Conservation (phyloP, 1,140 invertebrate species). For the Drosophila jambulina region DNA sequence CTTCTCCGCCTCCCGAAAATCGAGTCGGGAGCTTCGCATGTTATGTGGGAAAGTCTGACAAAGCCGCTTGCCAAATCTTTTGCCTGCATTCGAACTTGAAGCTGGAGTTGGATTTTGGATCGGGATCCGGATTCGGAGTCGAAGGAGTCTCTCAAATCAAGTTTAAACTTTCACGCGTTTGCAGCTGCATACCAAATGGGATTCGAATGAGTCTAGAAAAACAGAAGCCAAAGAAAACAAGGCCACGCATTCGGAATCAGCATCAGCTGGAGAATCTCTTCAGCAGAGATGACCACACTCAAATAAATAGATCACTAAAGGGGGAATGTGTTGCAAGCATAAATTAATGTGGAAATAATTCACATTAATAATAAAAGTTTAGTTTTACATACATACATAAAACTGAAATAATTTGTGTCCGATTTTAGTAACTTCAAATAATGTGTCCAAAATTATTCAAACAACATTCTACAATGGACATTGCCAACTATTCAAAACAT, state of each 20-base stretch:
- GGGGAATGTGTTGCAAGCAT: background rate
- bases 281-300: constrained; percentile 40
- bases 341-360: too few species aligned
- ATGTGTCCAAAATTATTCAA: too few species aligned
- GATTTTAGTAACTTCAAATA: too few species aligned
- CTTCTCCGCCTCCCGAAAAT: constrained; percentile 23
- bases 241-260: constrained; percentile 20
- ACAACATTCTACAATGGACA: too few species aligned
- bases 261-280: constrained; percentile 58
- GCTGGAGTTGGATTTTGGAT: background rate
- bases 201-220: constrained; percentile 43
- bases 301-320: background rate
- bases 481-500: too few species aligned
- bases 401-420: too few species aligned
- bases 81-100: constrained; percentile 19
- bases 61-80: constrained; percentile 42
- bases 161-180: constrained; percentile 73
- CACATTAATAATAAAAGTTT: too few species aligned
- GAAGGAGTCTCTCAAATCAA: constrained; percentile 57
- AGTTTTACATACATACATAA: too few species aligned
- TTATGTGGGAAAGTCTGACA: constrained; percentile 55
- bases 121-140: constrained; percentile 19
- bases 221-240: constrained; percentile 36
- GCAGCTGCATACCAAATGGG: constrained; percentile 73
- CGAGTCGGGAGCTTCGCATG: constrained; percentile 19